Conservation (phyloP, 2,113 vertebrate species). For the Rhadina sibilatrix region DNA sequence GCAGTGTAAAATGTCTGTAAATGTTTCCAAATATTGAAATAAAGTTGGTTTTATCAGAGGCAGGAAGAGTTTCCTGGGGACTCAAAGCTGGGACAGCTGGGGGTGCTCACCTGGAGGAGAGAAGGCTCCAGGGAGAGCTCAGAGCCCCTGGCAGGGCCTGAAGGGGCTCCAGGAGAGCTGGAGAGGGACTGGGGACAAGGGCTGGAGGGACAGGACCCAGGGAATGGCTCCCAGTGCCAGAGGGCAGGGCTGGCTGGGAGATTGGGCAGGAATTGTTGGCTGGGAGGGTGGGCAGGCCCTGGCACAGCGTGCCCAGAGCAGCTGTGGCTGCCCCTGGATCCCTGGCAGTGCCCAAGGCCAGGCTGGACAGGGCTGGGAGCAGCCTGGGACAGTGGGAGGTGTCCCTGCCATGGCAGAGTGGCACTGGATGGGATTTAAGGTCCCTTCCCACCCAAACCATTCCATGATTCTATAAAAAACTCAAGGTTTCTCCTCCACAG, state of each 20-base stretch:
- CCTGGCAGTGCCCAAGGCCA: neutral
- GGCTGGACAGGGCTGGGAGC: neutral
- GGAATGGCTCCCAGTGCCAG: neutral
- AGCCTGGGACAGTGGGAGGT: neutral
- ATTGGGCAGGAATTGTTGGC: neutral
- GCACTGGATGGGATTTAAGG: fast-evolving
- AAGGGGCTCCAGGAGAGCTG: neutral
- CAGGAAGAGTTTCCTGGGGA: neutral
- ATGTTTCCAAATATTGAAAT: neutral
- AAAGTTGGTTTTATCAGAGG: neutral
- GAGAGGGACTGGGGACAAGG: neutral
- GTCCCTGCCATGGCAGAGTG: neutral
- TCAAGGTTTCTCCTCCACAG: neutral
- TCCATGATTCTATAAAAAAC: neutral
- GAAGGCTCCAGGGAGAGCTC: neutral
- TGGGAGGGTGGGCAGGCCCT: neutral
- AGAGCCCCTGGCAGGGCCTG: neutral
- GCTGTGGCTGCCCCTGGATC: neutral
- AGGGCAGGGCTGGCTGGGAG: neutral
- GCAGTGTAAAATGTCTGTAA: neutral
- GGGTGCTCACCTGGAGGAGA: neutral
- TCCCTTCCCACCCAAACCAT: neutral
- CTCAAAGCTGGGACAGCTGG: neutral
- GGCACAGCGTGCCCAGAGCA: neutral
- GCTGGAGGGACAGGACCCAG: neutral